These are phyloP conservation scores for Auanema sp. DNA, from an alignment of 2,888 invertebrate genomes.

Conservation along the genomic window DNA sequence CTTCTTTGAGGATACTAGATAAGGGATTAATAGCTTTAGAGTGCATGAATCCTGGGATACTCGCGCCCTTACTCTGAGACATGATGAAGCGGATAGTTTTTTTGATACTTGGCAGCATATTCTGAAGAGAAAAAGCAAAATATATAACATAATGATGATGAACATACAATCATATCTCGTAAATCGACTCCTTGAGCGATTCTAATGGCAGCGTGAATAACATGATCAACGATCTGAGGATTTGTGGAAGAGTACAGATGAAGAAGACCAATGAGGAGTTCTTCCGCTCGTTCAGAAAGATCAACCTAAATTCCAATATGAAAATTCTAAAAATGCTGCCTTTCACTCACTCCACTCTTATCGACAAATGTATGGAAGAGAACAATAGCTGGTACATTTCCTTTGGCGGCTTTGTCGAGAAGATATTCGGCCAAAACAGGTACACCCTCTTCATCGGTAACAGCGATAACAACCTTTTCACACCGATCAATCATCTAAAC, in stretches of 20 bases:
- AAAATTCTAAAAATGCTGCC: slow-evolving; percentile 68
- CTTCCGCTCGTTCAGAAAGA: slow-evolving; percentile 34
- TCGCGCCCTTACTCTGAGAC: slow-evolving; percentile 29
- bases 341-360: slow-evolving; percentile 68
- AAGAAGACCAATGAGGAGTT: slow-evolving; percentile 45
- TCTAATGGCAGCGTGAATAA: slow-evolving; percentile 87
- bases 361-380: slow-evolving; percentile 45
- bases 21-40: slow-evolving; percentile 84
- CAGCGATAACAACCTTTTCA: slow-evolving; percentile 79
- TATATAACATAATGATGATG: neutral
- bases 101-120: slow-evolving; percentile 13
- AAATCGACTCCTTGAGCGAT: slow-evolving; percentile 74
- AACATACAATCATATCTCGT: neutral
- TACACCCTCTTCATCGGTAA: slow-evolving; percentile 80
- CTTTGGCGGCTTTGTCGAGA: slow-evolving; percentile 76
- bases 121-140: neutral
- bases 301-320: slow-evolving; percentile 14
- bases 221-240: slow-evolving; percentile 79
- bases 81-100: slow-evolving; percentile 38
- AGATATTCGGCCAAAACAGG: slow-evolving; percentile 84
- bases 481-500: slow-evolving; percentile 48
- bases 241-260: slow-evolving; percentile 78
- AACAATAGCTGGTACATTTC: slow-evolving; percentile 78
- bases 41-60: slow-evolving; percentile 47
- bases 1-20: slow-evolving; percentile 91